Evolutionary conservation across 37 sponge, comb jelly and placozoan genomes (phyloP), one percentile per base, ranked within the genome.

Genomic region (Beroe forskalii): DNA sequence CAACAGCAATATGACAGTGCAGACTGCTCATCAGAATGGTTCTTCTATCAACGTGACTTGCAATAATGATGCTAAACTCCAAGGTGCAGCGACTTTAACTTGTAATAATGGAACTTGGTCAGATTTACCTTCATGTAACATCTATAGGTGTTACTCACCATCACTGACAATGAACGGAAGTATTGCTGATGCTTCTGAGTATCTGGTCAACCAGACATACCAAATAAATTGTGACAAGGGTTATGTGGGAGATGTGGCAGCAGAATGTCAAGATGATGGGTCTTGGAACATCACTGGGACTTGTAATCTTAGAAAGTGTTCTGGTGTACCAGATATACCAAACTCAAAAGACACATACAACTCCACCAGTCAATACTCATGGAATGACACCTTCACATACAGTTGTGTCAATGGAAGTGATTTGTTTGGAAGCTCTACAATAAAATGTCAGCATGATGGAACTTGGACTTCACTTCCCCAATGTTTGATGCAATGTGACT

Each of bases 321-420:
- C 36, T 2, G 32, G 38, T 33, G 33, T 32, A 36, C 27, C 32
- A 14, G 72, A 36, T 32, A 69, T 69, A 2, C 72, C 72, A 32
- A 69, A 69, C 38, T 69, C 72, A 31, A 32, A 69, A 9, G 72
- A 69, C 38, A 33, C 32, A 14, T 69, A 69, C 72, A 69, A 69
- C 39, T 32, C 72, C 19, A 33, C 72, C 19, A 32, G 12, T 69
- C 1, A 1, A 19, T 69, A 69, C 72, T 32, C 33, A 2, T 69
- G 72, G 72, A 69, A 69, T 35, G 72, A 69, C 19, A 69, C 72
- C 19, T 69, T 69, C 72, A 69, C 38, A 33, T 69, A 69, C 38
- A 69, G 72, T 36, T 69, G 72, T 32, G 6, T 69, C 37, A 69
- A 36, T 33, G 72, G 72, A 69, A 69, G 72, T 69, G 72, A 69